phyloP scores from a whole-genome alignment of 2,888 invertebrate genomes.

The Tanytarsus gracilentus region DNA sequence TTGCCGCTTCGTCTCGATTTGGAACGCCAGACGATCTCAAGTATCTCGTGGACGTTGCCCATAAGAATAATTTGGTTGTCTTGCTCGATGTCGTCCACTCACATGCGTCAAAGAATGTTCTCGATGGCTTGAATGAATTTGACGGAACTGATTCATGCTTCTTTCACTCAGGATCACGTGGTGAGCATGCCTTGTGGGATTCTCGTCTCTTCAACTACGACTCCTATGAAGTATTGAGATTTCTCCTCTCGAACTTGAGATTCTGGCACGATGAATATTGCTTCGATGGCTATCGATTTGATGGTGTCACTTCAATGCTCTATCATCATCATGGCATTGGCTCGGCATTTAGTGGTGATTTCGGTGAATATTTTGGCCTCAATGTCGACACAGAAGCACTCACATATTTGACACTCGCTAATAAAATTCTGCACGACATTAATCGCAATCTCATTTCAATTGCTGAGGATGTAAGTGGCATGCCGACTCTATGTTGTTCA shows the following conservation, averaged over 20 bases:
- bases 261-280: slow-evolving; percentile 97
- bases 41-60: slow-evolving; percentile 85
- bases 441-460: slow-evolving; percentile 80
- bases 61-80: slow-evolving; percentile 78
- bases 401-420: slow-evolving; percentile 89
- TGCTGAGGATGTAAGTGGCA: slow-evolving; percentile 97
- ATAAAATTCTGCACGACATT: slow-evolving; percentile 72
- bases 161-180: slow-evolving; percentile 86
- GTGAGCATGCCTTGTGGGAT: slow-evolving; percentile 92
- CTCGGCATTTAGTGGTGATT: slow-evolving; percentile 84
- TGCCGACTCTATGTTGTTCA: slow-evolving; percentile 94
- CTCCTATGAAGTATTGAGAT: slow-evolving; percentile 71
- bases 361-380: slow-evolving; percentile 94
- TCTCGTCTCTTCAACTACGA: slow-evolving; percentile 94
- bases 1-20: slow-evolving; percentile 87
- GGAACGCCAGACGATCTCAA: slow-evolving; percentile 96
- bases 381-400: slow-evolving; percentile 95
- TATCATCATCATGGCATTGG: slow-evolving; percentile 96
- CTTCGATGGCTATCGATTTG: slow-evolving; percentile 88
- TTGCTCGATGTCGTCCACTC: slow-evolving; percentile 96
- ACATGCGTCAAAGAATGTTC: slow-evolving; percentile 95
- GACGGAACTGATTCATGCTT: slow-evolving; percentile 89
- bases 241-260: slow-evolving; percentile 91
- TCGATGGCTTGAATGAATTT: slow-evolving; percentile 93
- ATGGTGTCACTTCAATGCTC: slow-evolving; percentile 41